These are phyloP conservation scores for Hydrophis major DNA, from an alignment of 2,797 vertebrate species.

Conservation along the genomic window DNA sequence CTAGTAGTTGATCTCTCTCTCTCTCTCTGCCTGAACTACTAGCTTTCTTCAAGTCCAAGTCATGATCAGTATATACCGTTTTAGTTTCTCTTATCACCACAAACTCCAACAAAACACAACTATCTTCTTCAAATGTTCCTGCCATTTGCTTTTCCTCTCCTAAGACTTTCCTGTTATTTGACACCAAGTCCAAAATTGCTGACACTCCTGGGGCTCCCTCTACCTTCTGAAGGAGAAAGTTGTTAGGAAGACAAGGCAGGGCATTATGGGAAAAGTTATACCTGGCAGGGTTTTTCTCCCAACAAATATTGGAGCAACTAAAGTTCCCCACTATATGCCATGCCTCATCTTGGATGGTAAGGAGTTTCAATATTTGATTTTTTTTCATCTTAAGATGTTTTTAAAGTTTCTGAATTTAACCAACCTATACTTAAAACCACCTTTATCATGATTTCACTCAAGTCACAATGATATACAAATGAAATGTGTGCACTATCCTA, in stretches of 20 bases:
- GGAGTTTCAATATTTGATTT: background rate
- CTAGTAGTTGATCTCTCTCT: background rate
- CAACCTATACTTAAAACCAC: slow-evolving; percentile 2
- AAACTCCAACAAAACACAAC: background rate
- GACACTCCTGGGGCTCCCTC: background rate
- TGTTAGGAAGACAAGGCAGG: background rate
- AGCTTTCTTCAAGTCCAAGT: background rate
- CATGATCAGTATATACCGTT: background rate
- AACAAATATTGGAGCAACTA: background rate
- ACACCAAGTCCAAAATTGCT: background rate
- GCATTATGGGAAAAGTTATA: background rate
- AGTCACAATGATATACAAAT: background rate
- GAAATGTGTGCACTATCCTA: background rate
- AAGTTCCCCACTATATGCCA: background rate
- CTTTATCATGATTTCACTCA: background rate
- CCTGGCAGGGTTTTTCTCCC: background rate
- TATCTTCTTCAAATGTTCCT: background rate
- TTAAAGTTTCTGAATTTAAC: background rate
- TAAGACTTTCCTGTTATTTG: background rate
- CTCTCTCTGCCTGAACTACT: background rate
- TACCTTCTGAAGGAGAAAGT: background rate
- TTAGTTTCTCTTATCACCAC: background rate
- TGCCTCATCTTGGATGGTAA: background rate
- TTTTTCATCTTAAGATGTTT: background rate
- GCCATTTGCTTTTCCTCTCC: background rate